phyloP scores from a whole-genome alignment of 2,113 vertebrate genomes.

The Cyprinodon variegatus region DNA sequence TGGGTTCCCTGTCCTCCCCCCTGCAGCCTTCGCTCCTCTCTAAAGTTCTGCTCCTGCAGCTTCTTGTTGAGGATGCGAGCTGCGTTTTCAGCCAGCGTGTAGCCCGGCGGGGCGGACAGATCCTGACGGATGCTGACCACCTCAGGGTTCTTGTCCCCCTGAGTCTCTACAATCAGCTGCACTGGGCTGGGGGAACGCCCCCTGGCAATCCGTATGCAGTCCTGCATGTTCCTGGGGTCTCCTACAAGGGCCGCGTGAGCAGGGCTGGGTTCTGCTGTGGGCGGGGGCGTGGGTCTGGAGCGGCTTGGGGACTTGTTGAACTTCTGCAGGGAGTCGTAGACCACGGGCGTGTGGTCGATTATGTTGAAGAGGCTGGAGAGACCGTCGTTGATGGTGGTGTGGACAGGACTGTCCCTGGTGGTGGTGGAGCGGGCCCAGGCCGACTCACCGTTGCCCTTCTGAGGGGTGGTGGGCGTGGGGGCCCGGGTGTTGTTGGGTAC shows the following conservation, averaged over 20 bases:
- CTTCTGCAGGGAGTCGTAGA: constrained; percentile 86
- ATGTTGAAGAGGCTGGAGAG: constrained; percentile 99
- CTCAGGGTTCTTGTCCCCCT: constrained; percentile 88
- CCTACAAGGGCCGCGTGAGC: constrained; percentile 36
- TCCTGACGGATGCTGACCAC: constrained; percentile 88
- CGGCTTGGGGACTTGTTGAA: constrained; percentile 86
- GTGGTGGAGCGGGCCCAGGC: constrained; percentile 98
- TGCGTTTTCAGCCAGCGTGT: constrained; percentile 89
- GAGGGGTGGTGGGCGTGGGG: constrained; percentile 81
- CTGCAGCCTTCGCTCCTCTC: constrained; percentile 85
- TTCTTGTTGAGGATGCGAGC: constrained; percentile 94
- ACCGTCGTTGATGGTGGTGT: constrained; percentile 96
- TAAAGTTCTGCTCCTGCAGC: constrained; percentile 90
- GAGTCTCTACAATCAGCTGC: constrained; percentile 82
- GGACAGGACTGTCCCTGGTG: constrained; percentile 95
- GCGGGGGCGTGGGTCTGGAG: constrained; percentile 77
- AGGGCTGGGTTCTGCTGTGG: constrained; percentile 52
- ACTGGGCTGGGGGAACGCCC: constrained; percentile 94
- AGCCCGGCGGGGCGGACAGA: constrained; percentile 91
- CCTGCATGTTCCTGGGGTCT: constrained; percentile 75
- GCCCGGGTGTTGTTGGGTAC: constrained; percentile 68
- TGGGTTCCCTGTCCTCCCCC: constrained; percentile 77
- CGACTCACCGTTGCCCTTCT: constrained; percentile 92
- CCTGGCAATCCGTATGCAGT: constrained; percentile 78
- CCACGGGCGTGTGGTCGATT: constrained; percentile 92